Evolutionary conservation across 2,888 invertebrate species (phyloP).

Genomic region (Cheilosia vernalis): DNA sequence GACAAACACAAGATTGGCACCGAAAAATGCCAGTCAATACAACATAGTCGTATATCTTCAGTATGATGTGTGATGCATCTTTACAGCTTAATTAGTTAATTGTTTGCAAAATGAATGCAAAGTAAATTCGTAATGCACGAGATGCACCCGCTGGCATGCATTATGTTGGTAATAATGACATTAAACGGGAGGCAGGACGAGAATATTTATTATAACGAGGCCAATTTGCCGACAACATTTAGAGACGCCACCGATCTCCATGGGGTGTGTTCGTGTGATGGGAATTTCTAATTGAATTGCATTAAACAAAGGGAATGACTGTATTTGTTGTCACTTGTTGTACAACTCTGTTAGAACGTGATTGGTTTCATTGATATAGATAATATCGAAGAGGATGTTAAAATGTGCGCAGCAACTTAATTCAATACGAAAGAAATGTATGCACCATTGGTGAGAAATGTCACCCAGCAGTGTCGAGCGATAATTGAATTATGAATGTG

Average conservation of each 20-base stretch:
- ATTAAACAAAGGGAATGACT: constrained; percentile 37
- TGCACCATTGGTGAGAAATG: too few relatives aligned
- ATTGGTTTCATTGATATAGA: constrained; percentile 49
- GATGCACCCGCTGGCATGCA: constrained; percentile 19
- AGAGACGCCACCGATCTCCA: constrained; percentile 32
- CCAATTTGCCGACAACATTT: neutral
- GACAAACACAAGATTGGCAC: neutral
- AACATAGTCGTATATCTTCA: constrained; percentile 5
- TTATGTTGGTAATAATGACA: constrained; percentile 41
- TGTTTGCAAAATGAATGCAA: constrained; percentile 46
- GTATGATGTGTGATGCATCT: constrained; percentile 11
- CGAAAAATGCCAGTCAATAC: constrained; percentile 11
- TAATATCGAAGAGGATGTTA: constrained; percentile 59
- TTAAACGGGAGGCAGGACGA: constrained; percentile 35
- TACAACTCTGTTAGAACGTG: constrained; percentile 51
- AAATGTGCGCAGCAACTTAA: constrained; percentile 26
- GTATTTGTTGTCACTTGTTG: constrained; percentile 34
- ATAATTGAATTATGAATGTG: neutral
- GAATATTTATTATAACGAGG: constrained; percentile 33
- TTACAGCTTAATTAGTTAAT: constrained; percentile 67
- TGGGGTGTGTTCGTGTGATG: constrained; percentile 30
- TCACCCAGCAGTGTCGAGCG: neutral
- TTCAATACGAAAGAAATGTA: constrained; percentile 12
- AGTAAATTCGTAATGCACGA: constrained; percentile 42
- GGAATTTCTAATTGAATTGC: constrained; percentile 68